These are phyloP conservation scores for Desoria tigrina DNA, from an alignment of 2,888 invertebrate species.

Conservation along the genomic window DNA sequence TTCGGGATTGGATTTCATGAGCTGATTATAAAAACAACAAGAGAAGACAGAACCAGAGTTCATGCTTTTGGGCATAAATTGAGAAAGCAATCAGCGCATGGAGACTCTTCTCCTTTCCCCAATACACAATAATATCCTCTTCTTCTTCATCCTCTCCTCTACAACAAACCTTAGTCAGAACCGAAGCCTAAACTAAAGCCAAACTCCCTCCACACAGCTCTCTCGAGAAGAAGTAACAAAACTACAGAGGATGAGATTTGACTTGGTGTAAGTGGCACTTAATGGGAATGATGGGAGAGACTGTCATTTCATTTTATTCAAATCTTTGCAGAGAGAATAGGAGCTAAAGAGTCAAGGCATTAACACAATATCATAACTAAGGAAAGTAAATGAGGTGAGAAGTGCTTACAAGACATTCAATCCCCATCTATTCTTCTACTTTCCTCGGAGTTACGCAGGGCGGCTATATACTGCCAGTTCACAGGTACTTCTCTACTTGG, in stretches of 20 bases:
- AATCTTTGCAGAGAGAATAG: constrained; percentile 20
- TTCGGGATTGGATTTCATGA: background rate
- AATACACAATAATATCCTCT: too few relatives aligned
- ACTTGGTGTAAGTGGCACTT: constrained; percentile 42
- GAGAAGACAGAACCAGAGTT: too few relatives aligned
- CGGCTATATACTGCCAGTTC: too few relatives aligned
- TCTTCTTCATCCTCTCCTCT: too few relatives aligned
- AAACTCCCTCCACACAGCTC: too few relatives aligned
- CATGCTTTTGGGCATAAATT: too few relatives aligned
- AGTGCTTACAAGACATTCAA: constrained; percentile 35
- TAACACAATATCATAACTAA: constrained; percentile 44
- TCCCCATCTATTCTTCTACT: background rate
- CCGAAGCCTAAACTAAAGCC: too few relatives aligned
- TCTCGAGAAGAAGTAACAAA: background rate
- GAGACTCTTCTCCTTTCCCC: too few relatives aligned
- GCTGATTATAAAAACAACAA: background rate
- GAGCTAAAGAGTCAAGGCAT: constrained; percentile 34
- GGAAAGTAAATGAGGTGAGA: constrained; percentile 49
- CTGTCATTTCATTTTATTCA: constrained; percentile 43
- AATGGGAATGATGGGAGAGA: constrained; percentile 39
- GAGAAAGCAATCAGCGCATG: too few relatives aligned
- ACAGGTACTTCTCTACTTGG: too few relatives aligned
- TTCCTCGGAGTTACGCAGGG: too few relatives aligned
- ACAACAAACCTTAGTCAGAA: too few relatives aligned
- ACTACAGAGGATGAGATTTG: constrained; percentile 22